Percentiles rank a stretch among this genome's conserved stretches.
These are phyloP conservation scores for Callyntrura guangdongensis DNA, from an alignment of 2,888 invertebrate genomes.

Conservation along the genomic window DNA sequence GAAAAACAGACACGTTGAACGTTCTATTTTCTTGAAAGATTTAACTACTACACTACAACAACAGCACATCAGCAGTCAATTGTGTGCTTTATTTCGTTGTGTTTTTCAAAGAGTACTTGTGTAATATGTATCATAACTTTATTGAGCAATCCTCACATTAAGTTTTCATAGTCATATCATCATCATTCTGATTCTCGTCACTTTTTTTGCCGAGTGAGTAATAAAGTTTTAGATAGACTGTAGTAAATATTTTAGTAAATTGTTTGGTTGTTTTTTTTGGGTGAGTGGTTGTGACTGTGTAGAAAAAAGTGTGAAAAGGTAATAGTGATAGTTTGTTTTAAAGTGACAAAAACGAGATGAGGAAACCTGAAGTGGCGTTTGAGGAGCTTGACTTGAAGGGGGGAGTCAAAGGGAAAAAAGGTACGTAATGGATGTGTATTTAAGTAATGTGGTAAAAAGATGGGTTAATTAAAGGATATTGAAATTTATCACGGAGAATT, in stretches of 20 bases:
- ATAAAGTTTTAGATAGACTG: constrained; percentile 5
- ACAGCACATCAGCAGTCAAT: not conserved
- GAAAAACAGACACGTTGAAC: not conserved
- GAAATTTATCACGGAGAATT: not conserved
- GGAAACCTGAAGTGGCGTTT: constrained; percentile 60
- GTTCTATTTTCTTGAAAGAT: not conserved
- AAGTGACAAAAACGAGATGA: constrained; percentile 11
- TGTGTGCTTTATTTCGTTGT: not conserved
- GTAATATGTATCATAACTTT: too few species aligned
- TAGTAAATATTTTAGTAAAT: not conserved
- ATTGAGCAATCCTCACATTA: too few species aligned
- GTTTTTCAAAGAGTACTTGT: not conserved
- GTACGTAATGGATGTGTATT: not conserved
- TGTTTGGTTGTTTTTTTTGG: not conserved
- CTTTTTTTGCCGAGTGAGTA: constrained; percentile 15
- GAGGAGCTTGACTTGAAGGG: constrained; percentile 61
- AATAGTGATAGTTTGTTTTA: not conserved
- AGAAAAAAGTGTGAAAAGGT: not conserved
- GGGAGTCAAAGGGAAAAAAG: constrained; percentile 54
- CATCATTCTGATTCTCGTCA: too few species aligned
- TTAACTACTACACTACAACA: not conserved
- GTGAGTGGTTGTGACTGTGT: not conserved
- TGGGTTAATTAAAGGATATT: not conserved
- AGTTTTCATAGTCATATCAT: not conserved
- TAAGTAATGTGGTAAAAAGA: not conserved